Evolutionary conservation across 1,140 invertebrate genomes (phyloP).

Genomic region (Orussus abietinus): DNA sequence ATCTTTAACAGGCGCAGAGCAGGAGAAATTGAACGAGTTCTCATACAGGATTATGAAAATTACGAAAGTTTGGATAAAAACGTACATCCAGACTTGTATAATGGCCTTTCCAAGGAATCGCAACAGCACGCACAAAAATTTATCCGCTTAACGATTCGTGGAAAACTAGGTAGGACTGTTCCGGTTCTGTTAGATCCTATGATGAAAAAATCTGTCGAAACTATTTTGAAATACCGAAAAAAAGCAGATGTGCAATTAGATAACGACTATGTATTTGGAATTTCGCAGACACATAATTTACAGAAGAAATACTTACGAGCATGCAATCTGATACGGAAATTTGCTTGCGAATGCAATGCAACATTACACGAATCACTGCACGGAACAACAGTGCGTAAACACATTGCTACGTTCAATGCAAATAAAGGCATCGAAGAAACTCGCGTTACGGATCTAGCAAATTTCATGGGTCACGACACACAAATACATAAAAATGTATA

Average conservation of each 20-base stretch:
- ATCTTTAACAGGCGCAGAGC: slow-evolving; percentile 2
- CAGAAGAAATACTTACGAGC: slow-evolving; percentile 15
- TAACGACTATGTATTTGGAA: slow-evolving; percentile 12
- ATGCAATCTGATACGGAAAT: slow-evolving; percentile 12
- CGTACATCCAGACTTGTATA: slow-evolving; percentile 10
- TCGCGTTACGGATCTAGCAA: slow-evolving; percentile 11
- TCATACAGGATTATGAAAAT: background rate
- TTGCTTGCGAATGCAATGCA: slow-evolving; percentile 15
- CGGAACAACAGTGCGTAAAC: slow-evolving; percentile 12
- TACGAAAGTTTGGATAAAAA: slow-evolving; percentile 6
- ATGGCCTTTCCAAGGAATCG: slow-evolving; percentile 5
- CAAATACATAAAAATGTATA: slow-evolving; percentile 15
- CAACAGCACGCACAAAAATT: slow-evolving; percentile 3
- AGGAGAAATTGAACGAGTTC: slow-evolving; percentile 3
- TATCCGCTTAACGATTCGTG: slow-evolving; percentile 5
- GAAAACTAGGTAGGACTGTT: slow-evolving; percentile 13
- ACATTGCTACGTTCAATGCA: slow-evolving; percentile 15
- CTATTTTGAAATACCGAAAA: slow-evolving; percentile 10
- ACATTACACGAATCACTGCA: slow-evolving; percentile 9
- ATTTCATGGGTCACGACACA: slow-evolving; percentile 17
- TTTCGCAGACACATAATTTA: slow-evolving; percentile 1
- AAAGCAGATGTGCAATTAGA: slow-evolving; percentile 7
- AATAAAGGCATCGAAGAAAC: slow-evolving; percentile 2
- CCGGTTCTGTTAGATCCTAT: slow-evolving; percentile 9
- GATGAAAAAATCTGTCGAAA: slow-evolving; percentile 8